Evolutionary conservation across 2,113 vertebrate species (phyloP).

Genomic region (Rhinogobius similis): DNA sequence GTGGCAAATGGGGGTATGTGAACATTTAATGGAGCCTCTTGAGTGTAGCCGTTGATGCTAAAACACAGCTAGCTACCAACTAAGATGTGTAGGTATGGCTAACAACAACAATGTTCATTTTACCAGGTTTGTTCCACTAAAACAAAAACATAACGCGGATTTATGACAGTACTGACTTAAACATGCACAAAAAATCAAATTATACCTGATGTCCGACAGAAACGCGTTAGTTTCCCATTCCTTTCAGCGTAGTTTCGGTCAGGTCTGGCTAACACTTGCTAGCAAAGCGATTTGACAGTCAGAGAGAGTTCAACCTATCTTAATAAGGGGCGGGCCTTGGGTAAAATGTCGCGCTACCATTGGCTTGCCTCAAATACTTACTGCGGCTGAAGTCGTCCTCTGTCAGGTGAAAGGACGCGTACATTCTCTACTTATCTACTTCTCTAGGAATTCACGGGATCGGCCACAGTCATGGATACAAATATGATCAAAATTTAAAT

Average conservation of each 20-base stretch:
- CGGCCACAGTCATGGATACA: too few relatives aligned
- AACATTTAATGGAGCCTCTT: neutral
- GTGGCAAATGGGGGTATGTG: neutral
- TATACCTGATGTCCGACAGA: neutral
- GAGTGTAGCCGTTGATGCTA: neutral
- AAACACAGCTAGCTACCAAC: neutral
- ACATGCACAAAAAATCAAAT: too few relatives aligned
- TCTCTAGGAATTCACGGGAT: too few relatives aligned
- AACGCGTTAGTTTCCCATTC: constrained; percentile 26
- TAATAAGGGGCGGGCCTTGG: constrained; percentile 41
- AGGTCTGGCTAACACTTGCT: constrained; percentile 33
- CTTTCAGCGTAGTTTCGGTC: constrained; percentile 35
- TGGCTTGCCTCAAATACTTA: constrained; percentile 44
- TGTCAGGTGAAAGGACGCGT: neutral
- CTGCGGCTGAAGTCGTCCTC: neutral
- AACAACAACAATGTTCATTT: constrained; percentile 10
- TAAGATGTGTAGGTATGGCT: constrained; percentile 7
- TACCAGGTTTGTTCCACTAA: neutral
- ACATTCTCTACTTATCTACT: neutral
- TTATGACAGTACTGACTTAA: neutral
- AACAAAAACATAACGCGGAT: neutral
- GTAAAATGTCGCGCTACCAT: neutral
- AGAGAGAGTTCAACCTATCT: constrained; percentile 47
- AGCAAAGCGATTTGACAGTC: constrained; percentile 63
- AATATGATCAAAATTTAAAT: too few relatives aligned